These are phyloP conservation scores for Cabera pusaria DNA, from an alignment of 2,888 invertebrate genomes.

Conservation along the genomic window DNA sequence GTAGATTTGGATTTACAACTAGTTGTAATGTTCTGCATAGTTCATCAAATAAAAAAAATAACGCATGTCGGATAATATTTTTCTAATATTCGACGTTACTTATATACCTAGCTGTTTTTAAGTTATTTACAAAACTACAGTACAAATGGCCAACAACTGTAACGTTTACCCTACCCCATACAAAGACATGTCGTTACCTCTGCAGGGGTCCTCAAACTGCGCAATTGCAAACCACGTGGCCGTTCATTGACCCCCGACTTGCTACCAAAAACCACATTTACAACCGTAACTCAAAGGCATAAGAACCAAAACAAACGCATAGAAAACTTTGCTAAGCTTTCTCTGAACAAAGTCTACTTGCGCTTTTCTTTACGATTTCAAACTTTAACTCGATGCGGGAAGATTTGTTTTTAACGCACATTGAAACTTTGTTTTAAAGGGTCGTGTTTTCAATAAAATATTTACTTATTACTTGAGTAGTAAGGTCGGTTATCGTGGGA, in stretches of 20 bases:
- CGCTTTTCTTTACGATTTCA: constrained; percentile 3
- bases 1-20: too few relatives aligned
- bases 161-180: constrained; percentile 45
- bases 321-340: constrained; percentile 10
- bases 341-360: not conserved
- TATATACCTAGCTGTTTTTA: too few relatives aligned
- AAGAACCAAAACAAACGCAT: constrained; percentile 41
- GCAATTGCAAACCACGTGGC: constrained; percentile 76
- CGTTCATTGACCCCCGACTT: constrained; percentile 62
- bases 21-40: too few relatives aligned
- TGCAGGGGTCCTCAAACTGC: constrained; percentile 76
- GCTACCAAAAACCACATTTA: constrained; percentile 5
- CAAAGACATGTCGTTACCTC: constrained; percentile 58
- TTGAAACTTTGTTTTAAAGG: constrained; percentile 14
- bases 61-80: too few relatives aligned
- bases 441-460: constrained; percentile 16
- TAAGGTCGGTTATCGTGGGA: constrained; percentile 12
- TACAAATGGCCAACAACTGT: too few relatives aligned
- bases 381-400: constrained; percentile 12
- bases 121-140: too few relatives aligned
- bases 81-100: too few relatives aligned
- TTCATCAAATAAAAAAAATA: too few relatives aligned
- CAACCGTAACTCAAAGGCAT: constrained; percentile 27
- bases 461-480: constrained; percentile 9
- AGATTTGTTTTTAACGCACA: constrained; percentile 31